Conservation (phyloP, 2,888 invertebrate genomes). For the Scrobipalpa atriplicella region DNA sequence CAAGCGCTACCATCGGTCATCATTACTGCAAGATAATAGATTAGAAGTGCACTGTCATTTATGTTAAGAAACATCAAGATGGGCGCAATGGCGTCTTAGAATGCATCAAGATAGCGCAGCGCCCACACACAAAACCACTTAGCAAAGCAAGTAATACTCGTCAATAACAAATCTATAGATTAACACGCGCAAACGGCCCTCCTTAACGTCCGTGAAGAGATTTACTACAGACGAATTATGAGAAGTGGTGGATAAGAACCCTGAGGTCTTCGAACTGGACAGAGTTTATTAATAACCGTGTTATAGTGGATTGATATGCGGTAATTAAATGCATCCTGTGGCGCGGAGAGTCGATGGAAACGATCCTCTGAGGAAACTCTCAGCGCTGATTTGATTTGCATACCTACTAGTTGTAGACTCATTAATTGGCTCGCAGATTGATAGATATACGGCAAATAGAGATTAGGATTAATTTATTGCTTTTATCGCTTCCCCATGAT, state of each 20-base stretch:
- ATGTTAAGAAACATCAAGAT: constrained; percentile 49
- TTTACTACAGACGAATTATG: constrained; percentile 40
- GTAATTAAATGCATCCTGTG: constrained; percentile 55
- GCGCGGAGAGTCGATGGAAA: constrained; percentile 39
- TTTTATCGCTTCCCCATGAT: constrained; percentile 23
- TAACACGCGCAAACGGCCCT: not conserved
- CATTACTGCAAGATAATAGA: constrained; percentile 48
- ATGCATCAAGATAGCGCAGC: constrained; percentile 6
- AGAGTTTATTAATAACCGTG: constrained; percentile 48
- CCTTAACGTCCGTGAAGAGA: constrained; percentile 7
- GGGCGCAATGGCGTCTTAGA: not conserved
- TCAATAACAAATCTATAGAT: constrained; percentile 14
- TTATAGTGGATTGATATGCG: constrained; percentile 52
- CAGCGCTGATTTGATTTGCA: constrained; percentile 47
- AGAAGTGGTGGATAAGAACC: constrained; percentile 47
- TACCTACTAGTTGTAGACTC: constrained; percentile 45
- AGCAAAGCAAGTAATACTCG: not conserved
- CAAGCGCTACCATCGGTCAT: constrained; percentile 46
- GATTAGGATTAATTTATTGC: constrained; percentile 26
- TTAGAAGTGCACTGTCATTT: constrained; percentile 61
- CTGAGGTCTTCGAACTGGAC: constrained; percentile 42
- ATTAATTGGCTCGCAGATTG: constrained; percentile 46
- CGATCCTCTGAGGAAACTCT: constrained; percentile 41
- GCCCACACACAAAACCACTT: constrained; percentile 6
- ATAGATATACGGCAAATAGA: constrained; percentile 39